Evolutionary conservation across 2,888 invertebrate genomes (phyloP), one percentile per base, ranked within the genome.

Genomic region (Drosophila paracracens): DNA sequence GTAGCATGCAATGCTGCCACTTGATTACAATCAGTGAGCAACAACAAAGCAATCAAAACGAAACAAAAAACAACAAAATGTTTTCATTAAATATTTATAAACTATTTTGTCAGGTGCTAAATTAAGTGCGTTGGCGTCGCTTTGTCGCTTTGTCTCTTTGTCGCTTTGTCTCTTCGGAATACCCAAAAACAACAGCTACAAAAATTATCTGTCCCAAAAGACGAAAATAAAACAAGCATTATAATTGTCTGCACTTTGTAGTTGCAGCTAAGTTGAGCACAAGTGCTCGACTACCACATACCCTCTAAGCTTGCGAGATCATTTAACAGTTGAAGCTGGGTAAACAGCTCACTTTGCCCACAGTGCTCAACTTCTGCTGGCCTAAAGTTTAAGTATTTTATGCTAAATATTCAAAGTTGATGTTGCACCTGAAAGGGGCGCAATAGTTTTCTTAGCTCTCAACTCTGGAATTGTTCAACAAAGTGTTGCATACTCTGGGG

Each of bases 71-170:
- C 11, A 27, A 52, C 38, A 65, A 65, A 57, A 51, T 60, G 67
- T 82, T 76, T 82, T 40, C 60, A 36, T 80, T 52, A 80, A 88
- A 86, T 80, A 67, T 88, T 79, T 88, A 74, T 72, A 63, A 71
- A 70, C 56, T 66, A 70, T 76, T 75, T 78, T 25, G 27, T 31
- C 21, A 21, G 31, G 4, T 21, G 16, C n/a, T n/a, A 21, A 57
- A 59, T 35, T 60, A 33, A 54, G 21, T 38, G 48, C 66, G 82
- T 87, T 60, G 84, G 83, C 53, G 56, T 57, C 52, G 53, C 29
- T 25, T 18, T 40, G 51, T 8, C 18, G 5, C 5, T 33, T 4
- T 7, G 36, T 18, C 8, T 0, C 18, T 18, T 18, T 4, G 43
- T 43, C 13, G 3, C 21, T 21, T 13, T 25, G 21, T 16, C 46